Percentiles rank a stretch among this genome's conserved stretches.
Evolutionary conservation across 2,888 invertebrate genomes (phyloP).

Genomic region (Chalcosyrphus nemorum): DNA sequence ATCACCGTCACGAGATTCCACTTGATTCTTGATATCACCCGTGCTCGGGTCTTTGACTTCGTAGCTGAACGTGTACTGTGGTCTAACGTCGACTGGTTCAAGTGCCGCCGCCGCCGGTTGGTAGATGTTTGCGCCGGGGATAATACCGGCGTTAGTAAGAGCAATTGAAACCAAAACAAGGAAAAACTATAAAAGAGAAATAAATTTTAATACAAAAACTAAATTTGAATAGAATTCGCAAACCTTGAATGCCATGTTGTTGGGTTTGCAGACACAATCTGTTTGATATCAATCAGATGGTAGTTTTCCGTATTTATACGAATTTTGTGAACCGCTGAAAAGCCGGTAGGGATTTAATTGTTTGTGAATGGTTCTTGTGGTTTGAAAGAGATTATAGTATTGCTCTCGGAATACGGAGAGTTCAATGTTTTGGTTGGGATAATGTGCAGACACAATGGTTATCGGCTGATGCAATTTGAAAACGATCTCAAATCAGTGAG

Average conservation of each 20-base stretch:
- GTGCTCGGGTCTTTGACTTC: slow-evolving; percentile 80
- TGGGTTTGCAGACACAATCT: background rate
- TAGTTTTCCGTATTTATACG: slow-evolving; percentile 23
- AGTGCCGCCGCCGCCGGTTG: slow-evolving; percentile 18
- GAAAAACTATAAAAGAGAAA: background rate
- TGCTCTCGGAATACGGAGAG: background rate
- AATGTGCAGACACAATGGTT: background rate
- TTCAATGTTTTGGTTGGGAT: too few species aligned
- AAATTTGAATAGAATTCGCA: background rate
- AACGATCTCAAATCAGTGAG: background rate
- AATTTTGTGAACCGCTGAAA: background rate
- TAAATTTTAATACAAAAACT: background rate
- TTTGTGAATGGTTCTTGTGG: background rate
- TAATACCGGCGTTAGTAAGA: background rate
- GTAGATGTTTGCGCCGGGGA: slow-evolving; percentile 16
- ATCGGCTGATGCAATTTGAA: background rate
- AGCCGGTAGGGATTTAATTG: background rate
- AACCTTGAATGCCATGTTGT: slow-evolving; percentile 29
- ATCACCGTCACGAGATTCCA: slow-evolving; percentile 81
- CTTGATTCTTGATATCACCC: slow-evolving; percentile 82
- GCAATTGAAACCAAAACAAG: background rate
- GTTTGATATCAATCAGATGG: slow-evolving; percentile 24
- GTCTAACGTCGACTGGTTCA: slow-evolving; percentile 48
- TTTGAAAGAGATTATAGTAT: background rate
- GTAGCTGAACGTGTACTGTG: slow-evolving; percentile 78